These are phyloP conservation scores for Alosa sapidissima DNA, from an alignment of 2,797 vertebrate genomes.

Conservation along the genomic window DNA sequence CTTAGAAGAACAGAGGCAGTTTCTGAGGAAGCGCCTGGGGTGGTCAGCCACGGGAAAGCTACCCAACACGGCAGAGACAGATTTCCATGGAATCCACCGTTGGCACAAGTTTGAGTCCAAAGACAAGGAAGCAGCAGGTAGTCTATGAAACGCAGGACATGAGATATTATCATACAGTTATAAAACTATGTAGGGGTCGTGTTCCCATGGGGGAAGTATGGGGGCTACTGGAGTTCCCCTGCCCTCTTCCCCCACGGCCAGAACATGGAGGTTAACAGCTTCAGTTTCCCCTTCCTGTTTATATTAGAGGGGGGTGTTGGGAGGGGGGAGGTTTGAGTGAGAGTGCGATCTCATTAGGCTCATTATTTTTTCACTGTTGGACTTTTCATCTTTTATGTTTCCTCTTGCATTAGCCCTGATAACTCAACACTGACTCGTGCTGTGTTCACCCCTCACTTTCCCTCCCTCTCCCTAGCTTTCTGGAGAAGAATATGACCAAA, in stretches of 20 bases:
- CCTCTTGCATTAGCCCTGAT: neutral
- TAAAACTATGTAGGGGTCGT: too few species aligned
- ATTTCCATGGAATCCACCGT: too few species aligned
- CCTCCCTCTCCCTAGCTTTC: neutral
- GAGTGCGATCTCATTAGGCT: neutral
- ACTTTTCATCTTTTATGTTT: neutral
- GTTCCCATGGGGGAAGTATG: too few species aligned
- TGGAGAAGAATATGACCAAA: neutral
- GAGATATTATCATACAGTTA: neutral
- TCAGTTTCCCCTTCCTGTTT: neutral
- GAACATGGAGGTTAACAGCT: neutral
- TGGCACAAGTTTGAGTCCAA: too few species aligned
- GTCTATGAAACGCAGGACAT: neutral
- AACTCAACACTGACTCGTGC: too few species aligned
- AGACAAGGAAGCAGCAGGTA: neutral
- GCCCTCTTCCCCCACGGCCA: neutral
- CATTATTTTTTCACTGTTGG: neutral
- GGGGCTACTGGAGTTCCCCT: neutral
- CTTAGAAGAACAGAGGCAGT: neutral
- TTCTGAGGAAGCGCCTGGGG: neutral
- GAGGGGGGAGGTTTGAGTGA: neutral
- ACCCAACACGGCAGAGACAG: too few species aligned
- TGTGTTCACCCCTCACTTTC: neutral
- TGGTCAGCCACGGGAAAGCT: too few species aligned
- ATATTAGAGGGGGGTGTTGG: neutral